Evolutionary conservation across 2,797 vertebrate species (phyloP).

Genomic region (Anniella stebbinsi): DNA sequence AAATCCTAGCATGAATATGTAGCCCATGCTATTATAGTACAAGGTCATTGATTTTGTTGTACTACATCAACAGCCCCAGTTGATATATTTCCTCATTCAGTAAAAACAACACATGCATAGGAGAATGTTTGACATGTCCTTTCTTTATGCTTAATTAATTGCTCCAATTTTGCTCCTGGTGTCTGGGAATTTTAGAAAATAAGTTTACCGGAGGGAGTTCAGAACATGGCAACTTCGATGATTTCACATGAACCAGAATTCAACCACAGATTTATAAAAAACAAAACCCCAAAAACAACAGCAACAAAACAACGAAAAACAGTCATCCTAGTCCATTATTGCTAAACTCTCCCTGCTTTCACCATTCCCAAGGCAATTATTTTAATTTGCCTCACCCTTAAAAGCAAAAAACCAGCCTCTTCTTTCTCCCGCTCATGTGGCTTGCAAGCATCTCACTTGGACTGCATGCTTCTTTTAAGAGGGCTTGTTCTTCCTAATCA

Average conservation of each 20-base stretch:
- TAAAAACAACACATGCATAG: neutral
- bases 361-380: neutral
- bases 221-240: neutral
- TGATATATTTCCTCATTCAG: neutral
- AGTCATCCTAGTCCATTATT: neutral
- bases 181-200: neutral
- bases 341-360: neutral
- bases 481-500: neutral
- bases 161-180: neutral
- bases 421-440: neutral
- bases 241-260: neutral
- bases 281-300: no score
- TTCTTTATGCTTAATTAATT: neutral
- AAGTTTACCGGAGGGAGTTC: neutral
- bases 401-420: neutral
- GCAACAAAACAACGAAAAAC: no score
- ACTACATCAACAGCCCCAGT: neutral
- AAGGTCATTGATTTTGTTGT: neutral
- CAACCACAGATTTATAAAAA: neutral
- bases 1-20: neutral
- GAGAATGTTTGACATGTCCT: neutral
- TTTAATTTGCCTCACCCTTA: neutral
- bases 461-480: conserved; percentile 3
- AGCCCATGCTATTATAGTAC: neutral
- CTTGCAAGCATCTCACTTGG: neutral